Base-by-base conservation (phyloP, 1,140 invertebrate species). In the Megalonaias nervosa region DNA sequence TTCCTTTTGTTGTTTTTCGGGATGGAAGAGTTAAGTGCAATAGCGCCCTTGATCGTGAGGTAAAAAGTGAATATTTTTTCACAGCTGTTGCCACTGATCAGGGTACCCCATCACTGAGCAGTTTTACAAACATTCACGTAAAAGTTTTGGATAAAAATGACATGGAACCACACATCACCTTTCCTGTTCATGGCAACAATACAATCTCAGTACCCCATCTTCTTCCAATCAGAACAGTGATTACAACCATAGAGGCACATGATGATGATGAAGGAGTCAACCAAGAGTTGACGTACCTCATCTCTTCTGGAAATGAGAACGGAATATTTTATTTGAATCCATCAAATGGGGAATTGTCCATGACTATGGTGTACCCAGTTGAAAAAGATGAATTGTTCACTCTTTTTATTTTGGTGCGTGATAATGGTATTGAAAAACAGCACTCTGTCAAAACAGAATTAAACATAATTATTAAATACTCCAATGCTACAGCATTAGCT, bases 351-450 rank as follows among this genome's bases (percentile, higher is more conserved):
- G 74, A 81, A 48, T 48, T 72, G 72, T 77, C 70, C 71, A 77
- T 26, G 75, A 77, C 68, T 65, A 48, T 38, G 75, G 69, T 71
- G 38, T 48, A 48, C 38, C 11, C 38, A 64, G 66, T 48, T 48
- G 38, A 48, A 48, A 48, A 85, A 57, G 81, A 81, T 31, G 77
- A 80, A 15, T 55, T 81, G 14, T 83, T 85, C 59, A 75, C 38
- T 15, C 71, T 88, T 2, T 70, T 75, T 16, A 81, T 88, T 31
- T 70, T 81, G 6, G 85, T 83, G 13, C 77, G 81, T 68, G 87
- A 88, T 69, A 69, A 79, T 26, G 87, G 87, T 15, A 68, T 70
- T 14, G 38, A 48, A 48, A 48, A 48, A 4, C 38, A 48, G 38
- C 38, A 48, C 38, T 83, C 83, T n/a, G 70, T 75, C 23, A 71